Evolutionary conservation across 1,140 invertebrate species (phyloP), one percentile per base, ranked within the genome.

Genomic region (Drosophila erecta): DNA sequence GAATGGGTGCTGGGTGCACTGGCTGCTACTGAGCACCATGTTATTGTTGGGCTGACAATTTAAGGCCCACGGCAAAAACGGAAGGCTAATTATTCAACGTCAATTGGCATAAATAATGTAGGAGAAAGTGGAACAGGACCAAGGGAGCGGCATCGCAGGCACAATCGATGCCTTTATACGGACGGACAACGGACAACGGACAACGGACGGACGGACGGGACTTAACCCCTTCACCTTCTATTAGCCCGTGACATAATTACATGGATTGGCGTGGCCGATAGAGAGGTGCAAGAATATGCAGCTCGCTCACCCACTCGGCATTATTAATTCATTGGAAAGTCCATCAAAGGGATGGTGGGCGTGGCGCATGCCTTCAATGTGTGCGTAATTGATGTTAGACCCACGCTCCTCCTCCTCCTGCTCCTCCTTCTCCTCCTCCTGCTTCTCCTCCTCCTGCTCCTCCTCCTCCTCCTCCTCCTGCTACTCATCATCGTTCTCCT

Each of bases 11-110:
- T 20, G 17, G 41, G 17, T 1, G 22, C 4, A 24, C 24, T 24
- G 24, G 4, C 4, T 24, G 4, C 4, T 6, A 12, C 12, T 24
- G 3, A 11, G 43, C 4, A 8, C 15, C 15, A 24, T 22, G 20
- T 24, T 22, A 12, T 24, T 46, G 47, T 15, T 50, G 47, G 58
- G 41, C 61, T 51, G 71, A 64, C 71, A 76, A 40, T 61, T 69
- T 76, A 44, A 76, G 76, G 55, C 62, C 49, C 49, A 44, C 54
- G 70, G 51, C 51, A 56, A 50, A 75, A 57, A 41, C 44, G 59
- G 60, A 67, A 47, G 84, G 62, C 84, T 87, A 89, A 87, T 87
- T 87, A 89, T 87, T 89, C 84, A 89, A 87, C 79, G 84, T 87
- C 84, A 84, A 76, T 90, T 84, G 84, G 59, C 76, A 89, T 87